phyloP scores from a whole-genome alignment of 53 echinoderm and acorn worm genomes.

The Arbacia lixula region DNA sequence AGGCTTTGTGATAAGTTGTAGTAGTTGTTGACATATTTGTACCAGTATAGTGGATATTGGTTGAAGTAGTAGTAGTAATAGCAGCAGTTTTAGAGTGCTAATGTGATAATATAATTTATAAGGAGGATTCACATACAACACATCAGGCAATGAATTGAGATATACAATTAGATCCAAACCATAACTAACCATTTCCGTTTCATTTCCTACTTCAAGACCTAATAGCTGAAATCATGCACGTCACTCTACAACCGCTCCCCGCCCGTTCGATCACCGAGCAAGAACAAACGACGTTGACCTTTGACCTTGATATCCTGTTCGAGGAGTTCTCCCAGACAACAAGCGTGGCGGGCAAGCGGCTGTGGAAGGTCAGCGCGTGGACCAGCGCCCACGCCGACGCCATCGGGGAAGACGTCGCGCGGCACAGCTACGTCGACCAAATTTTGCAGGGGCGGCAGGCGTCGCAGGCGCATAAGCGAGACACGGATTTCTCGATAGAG shows the following conservation, averaged over 20 bases:
- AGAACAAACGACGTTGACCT: slow-evolving; percentile 17
- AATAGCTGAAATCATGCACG: neutral
- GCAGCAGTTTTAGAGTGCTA: no score
- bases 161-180: no score
- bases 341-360: slow-evolving; percentile 5
- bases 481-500: neutral
- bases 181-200: no score
- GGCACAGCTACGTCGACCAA: slow-evolving; percentile 34
- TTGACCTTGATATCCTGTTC: slow-evolving; percentile 21
- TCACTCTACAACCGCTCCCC: neutral
- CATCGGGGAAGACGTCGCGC: neutral
- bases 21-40: no score
- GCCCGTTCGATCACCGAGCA: slow-evolving; percentile 7
- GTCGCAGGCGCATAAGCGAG: slow-evolving; percentile 6
- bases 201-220: no score
- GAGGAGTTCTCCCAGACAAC: slow-evolving; percentile 48
- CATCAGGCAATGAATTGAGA: no score
- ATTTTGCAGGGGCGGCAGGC: slow-evolving; percentile 14
- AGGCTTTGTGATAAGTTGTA: no score
- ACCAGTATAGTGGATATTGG: no score
- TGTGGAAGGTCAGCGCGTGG: slow-evolving; percentile 26
- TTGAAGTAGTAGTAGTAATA: no score
- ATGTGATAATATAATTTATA: no score
- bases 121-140: no score
- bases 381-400: slow-evolving; percentile 1